Evolutionary conservation across 2,797 vertebrate species (phyloP).

Genomic region (Euthynnus affinis): DNA sequence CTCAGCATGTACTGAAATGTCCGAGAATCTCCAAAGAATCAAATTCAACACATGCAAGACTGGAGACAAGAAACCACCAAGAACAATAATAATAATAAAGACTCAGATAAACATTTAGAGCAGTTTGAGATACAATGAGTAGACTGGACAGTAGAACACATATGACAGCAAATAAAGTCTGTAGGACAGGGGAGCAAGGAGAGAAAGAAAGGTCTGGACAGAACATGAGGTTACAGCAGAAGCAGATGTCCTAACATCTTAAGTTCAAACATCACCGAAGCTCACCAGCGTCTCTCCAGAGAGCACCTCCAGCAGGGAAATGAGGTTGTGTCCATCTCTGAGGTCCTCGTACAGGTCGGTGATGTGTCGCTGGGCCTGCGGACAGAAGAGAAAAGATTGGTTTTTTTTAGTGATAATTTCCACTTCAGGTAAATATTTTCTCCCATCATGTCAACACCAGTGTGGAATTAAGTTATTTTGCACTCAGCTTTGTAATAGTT

Average conservation of each 20-base stretch:
- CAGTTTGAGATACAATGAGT: conserved; percentile 1
- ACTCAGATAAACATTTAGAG: conserved; percentile 39
- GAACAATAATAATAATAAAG: not conserved
- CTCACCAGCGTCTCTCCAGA: conserved; percentile 95
- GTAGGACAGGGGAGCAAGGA: conserved; percentile 14
- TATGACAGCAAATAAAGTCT: conserved; percentile 24
- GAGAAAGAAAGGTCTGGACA: conserved; percentile 1
- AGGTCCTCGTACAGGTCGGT: conserved; percentile 97
- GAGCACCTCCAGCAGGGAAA: conserved; percentile 96
- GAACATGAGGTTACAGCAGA: conserved; percentile 34
- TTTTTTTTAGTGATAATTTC: not conserved
- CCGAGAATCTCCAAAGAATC: conserved; percentile 26
- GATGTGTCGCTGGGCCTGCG: conserved; percentile 94
- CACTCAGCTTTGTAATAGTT: not conserved
- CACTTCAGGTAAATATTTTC: not conserved
- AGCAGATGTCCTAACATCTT: conserved; percentile 19
- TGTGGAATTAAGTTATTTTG: not conserved
- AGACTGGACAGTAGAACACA: conserved; percentile 1
- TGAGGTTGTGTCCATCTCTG: conserved; percentile 96
- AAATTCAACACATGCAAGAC: conserved; percentile 68
- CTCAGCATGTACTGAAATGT: conserved; percentile 61
- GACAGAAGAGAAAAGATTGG: not conserved
- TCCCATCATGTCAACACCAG: not conserved
- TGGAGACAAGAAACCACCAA: conserved; percentile 27
- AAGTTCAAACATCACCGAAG: conserved; percentile 39